Percentiles rank a stretch among this genome's conserved stretches.
Evolutionary conservation across 2,888 invertebrate species (phyloP).

Genomic region (Harpalus rufipes): DNA sequence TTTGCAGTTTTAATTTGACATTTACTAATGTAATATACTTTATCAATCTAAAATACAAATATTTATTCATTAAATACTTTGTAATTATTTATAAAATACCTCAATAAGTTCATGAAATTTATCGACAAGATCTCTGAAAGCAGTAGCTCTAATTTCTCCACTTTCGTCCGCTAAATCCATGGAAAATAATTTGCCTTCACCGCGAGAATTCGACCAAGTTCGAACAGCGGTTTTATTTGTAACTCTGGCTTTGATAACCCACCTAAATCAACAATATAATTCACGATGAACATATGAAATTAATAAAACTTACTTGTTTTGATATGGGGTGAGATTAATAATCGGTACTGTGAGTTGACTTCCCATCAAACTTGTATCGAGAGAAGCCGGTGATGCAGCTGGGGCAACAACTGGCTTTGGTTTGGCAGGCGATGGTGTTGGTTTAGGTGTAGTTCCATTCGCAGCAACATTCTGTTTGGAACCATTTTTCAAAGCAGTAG

Average conservation of each 20-base stretch:
- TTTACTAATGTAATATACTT: conserved; percentile 92
- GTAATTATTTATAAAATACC: conserved; percentile 77
- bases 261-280: conserved; percentile 78
- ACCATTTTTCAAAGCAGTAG: conserved; percentile 66
- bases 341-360: conserved; percentile 86
- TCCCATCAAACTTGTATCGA: conserved; percentile 39
- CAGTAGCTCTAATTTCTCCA: conserved; percentile 95
- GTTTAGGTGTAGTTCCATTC: conserved; percentile 71
- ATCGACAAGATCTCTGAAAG: conserved; percentile 92
- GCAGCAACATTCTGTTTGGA: conserved; percentile 72
- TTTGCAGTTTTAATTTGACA: conserved; percentile 95
- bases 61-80: conserved; percentile 1
- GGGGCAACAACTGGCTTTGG: conserved; percentile 43
- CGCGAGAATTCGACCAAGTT: conserved; percentile 94
- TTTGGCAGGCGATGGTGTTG: conserved; percentile 72
- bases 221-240: conserved; percentile 89
- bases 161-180: conserved; percentile 96
- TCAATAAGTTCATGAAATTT: conserved; percentile 94
- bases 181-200: conserved; percentile 96
- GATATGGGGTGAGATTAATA: conserved; percentile 93
- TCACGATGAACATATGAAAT: neutral
- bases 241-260: conserved; percentile 95
- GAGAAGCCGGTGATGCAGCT: conserved; percentile 44
- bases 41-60: conserved; percentile 80
- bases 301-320: conserved; percentile 85